These are phyloP conservation scores for Limnephilus lunatus DNA, from an alignment of 2,888 invertebrate species.

Conservation along the genomic window DNA sequence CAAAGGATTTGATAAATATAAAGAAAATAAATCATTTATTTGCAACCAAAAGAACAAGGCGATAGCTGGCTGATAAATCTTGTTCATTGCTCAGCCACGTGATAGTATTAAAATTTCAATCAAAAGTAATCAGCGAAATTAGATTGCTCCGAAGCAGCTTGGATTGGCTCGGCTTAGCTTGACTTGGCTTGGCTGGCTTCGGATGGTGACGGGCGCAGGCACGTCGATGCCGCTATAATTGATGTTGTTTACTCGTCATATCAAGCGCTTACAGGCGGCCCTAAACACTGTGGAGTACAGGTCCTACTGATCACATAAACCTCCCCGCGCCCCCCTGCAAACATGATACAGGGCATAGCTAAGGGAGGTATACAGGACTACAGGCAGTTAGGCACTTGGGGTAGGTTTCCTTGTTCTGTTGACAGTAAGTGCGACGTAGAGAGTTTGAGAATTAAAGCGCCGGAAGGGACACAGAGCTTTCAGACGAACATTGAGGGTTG, in stretches of 20 bases:
- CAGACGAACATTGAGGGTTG: not conserved
- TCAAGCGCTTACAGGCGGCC: constrained; percentile 49
- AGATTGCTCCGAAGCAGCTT: not conserved
- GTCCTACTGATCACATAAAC: not conserved
- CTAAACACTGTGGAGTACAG: not conserved
- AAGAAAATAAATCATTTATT: not conserved
- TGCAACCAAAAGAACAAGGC: not conserved
- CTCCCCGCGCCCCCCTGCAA: not conserved
- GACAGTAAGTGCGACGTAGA: not conserved
- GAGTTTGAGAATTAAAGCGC: not conserved
- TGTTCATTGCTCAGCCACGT: constrained; percentile 2
- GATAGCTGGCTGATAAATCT: not conserved
- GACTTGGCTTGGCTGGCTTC: not conserved
- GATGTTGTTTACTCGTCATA: constrained; percentile 71
- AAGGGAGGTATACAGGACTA: not conserved
- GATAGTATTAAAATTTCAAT: constrained; percentile 34
- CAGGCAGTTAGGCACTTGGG: not conserved
- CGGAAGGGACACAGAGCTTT: not conserved
- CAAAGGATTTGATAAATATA: no score
- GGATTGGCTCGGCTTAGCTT: constrained; percentile 8
- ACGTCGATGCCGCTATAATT: constrained; percentile 69
- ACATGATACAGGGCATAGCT: not conserved
- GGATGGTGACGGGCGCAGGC: constrained; percentile 18
- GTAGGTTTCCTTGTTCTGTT: not conserved
- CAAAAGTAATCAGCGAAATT: constrained; percentile 28